Evolutionary conservation across 2,888 invertebrate genomes (phyloP).

Genomic region (Ophion slaviceki): DNA sequence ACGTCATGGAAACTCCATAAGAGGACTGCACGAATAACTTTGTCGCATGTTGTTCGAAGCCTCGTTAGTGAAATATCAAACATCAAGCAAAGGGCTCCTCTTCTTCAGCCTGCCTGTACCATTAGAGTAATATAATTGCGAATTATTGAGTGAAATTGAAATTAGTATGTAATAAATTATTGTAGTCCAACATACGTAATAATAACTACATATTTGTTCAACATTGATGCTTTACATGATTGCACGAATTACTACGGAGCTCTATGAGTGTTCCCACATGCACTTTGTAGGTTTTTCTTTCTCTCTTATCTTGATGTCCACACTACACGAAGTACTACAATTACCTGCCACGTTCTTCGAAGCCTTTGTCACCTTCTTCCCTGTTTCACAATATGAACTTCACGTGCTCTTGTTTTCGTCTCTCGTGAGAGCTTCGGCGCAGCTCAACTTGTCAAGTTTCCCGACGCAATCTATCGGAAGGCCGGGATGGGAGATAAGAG

Average conservation of each 20-base stretch:
- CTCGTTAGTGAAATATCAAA: too few relatives aligned
- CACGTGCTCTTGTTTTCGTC: background rate
- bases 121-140: too few relatives aligned
- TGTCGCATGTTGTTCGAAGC: too few relatives aligned
- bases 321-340: background rate
- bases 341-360: background rate
- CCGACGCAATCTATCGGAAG: background rate
- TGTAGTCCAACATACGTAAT: too few relatives aligned
- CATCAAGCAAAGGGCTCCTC: too few relatives aligned
- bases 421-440: background rate
- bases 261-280: background rate
- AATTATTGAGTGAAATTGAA: too few relatives aligned
- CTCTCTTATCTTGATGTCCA: background rate
- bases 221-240: background rate
- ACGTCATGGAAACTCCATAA: too few relatives aligned
- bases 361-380: background rate
- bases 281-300: background rate
- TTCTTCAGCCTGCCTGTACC: too few relatives aligned
- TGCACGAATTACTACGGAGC: background rate
- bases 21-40: too few relatives aligned
- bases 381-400: background rate
- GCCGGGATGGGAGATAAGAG: conserved; percentile 9
- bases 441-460: conserved; percentile 38
- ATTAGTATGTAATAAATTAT: too few relatives aligned
- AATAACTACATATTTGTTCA: background rate